Percentiles rank a stretch among this genome's conserved stretches.
phyloP scores from a whole-genome alignment of 2,888 invertebrate genomes.

The Antitype chi region DNA sequence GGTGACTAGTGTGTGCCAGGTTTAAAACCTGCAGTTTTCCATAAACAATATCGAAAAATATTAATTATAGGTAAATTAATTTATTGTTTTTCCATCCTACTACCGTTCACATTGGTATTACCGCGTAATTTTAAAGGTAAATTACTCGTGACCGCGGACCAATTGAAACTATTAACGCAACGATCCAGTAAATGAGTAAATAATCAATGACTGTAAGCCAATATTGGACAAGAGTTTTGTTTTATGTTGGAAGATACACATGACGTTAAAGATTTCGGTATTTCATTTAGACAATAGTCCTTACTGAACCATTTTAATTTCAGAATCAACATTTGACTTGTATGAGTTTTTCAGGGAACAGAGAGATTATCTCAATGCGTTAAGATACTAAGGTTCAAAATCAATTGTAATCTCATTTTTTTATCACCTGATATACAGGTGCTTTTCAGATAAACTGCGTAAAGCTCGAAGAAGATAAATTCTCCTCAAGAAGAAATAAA shows the following conservation, averaged over 20 bases:
- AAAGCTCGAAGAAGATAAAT: background rate
- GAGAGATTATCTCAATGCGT: no score
- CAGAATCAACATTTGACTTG: background rate
- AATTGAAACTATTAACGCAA: conserved; percentile 51
- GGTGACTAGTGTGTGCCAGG: background rate
- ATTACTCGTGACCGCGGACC: conserved; percentile 54
- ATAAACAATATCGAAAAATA: background rate
- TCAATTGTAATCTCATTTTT: background rate
- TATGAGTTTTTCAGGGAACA: background rate
- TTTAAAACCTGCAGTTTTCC: background rate
- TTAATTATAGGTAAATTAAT: conserved; percentile 26
- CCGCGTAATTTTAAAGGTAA: conserved; percentile 50
- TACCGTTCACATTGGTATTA: conserved; percentile 28
- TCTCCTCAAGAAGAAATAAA: no score
- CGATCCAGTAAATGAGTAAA: conserved; percentile 45
- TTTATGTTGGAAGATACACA: conserved; percentile 7
- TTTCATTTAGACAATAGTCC: background rate
- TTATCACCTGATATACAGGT: background rate
- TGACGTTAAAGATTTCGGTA: background rate
- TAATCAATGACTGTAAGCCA: conserved; percentile 38
- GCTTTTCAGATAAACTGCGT: background rate
- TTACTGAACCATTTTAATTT: background rate
- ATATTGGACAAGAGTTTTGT: conserved; percentile 20
- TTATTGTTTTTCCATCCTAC: conserved; percentile 44
- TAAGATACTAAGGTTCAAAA: background rate